phyloP scores from a whole-genome alignment of 2,113 vertebrate genomes.

The Hippopotamus amphibius region DNA sequence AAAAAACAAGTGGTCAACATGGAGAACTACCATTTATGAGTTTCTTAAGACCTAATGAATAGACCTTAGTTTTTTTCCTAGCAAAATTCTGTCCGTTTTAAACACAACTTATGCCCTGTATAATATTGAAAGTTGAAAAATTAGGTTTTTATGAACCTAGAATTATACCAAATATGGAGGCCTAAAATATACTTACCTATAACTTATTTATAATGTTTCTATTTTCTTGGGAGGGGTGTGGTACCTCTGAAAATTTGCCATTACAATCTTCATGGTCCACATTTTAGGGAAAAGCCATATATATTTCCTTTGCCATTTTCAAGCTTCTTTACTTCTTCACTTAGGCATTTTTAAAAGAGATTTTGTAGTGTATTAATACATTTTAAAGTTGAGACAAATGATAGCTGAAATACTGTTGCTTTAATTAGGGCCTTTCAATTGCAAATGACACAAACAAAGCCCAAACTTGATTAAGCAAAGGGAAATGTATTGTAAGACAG shows the following conservation, averaged over 20 bases:
- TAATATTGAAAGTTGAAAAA: background rate
- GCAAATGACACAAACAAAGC: background rate
- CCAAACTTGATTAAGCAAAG: background rate
- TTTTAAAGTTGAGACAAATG: background rate
- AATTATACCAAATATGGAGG: background rate
- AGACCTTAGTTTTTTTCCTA: background rate
- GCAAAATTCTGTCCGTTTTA: background rate
- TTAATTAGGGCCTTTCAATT: background rate
- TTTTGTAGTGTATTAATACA: background rate
- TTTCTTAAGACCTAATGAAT: conserved; percentile 10
- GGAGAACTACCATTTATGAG: background rate
- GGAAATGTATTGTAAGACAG: background rate
- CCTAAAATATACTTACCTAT: background rate
- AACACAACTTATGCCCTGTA: background rate
- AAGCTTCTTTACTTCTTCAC: background rate
- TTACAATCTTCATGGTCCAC: background rate
- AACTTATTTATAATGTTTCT: background rate
- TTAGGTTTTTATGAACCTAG: conserved; percentile 5
- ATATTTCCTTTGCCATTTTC: background rate
- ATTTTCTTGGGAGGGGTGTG: background rate
- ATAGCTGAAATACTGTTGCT: background rate
- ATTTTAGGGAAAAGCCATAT: background rate
- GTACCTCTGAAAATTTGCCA: background rate
- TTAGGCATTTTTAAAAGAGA: background rate
- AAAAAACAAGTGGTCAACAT: background rate